Percentiles rank a stretch among this genome's conserved stretches.
Conservation (phyloP, 2,888 invertebrate genomes). For the Coelogynopora nodosa region DNA sequence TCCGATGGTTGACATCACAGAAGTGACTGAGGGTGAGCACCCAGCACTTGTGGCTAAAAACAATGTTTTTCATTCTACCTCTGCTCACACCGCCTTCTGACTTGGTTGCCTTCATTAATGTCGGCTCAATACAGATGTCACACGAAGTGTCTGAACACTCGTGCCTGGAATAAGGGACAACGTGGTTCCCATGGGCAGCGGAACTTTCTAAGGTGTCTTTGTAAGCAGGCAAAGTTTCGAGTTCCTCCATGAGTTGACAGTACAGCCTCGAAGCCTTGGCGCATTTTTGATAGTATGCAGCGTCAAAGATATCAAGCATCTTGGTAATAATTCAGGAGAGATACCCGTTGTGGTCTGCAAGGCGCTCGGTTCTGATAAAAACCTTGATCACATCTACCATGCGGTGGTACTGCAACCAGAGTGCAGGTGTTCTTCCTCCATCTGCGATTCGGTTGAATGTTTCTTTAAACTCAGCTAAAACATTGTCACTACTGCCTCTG, state of each 20-base stretch:
- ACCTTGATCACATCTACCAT: conserved; percentile 10
- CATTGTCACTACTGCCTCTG: background rate
- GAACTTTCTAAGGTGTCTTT: background rate
- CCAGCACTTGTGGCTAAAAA: conserved; percentile 18
- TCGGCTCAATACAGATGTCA: background rate
- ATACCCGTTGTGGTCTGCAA: background rate
- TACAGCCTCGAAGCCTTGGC: background rate
- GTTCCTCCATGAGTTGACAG: conserved; percentile 1
- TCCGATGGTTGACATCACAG: background rate
- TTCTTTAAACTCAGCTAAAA: background rate
- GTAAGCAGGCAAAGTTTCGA: background rate
- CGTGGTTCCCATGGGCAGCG: background rate
- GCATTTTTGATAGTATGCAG: background rate
- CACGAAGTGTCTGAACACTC: background rate
- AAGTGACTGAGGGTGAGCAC: conserved; percentile 29
- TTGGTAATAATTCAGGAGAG: conserved; percentile 5
- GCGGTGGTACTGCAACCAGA: background rate
- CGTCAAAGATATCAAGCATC: background rate
- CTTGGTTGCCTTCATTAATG: conserved; percentile 17
- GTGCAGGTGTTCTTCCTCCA: conserved; percentile 2
- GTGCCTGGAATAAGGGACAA: background rate
- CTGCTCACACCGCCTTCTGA: background rate
- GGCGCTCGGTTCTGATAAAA: conserved; percentile 12
- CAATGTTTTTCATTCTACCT: background rate
- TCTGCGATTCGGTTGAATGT: background rate